Base-by-base conservation (phyloP, 2,888 invertebrate genomes). In the Pilophorus perplexus region DNA sequence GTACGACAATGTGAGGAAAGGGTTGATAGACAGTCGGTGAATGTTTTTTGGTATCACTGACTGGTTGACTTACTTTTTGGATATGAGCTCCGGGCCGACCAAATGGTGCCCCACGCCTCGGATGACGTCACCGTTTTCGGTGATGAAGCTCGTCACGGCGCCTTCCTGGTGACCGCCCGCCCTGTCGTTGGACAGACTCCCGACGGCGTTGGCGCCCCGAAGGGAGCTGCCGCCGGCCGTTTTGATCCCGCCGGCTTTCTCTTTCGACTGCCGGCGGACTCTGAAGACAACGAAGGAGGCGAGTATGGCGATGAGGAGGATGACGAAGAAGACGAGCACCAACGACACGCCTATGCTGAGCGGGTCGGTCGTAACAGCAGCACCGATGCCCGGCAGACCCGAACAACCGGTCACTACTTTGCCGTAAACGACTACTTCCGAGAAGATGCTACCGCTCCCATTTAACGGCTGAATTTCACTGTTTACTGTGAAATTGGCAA, bases 201-300 rank as follows among this genome's bases (percentile, higher is more conserved):
- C 67, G 10, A 68, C 60, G 3, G 60, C 81, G 0, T 87, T 85
- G 23, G 87, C 87, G 76, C 87, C 89, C 74, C 90, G 90, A n/a
- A 85, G 83, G 73, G 86, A 86, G n/a, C 72, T 72, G 16, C 71
- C 73, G 18, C 72, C 70, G 1, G 86, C 85, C 2, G 68, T 82
- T 84, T 68, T 65, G 48, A 50, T 68, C 10, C 46, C 66, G 0
- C 83, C 81, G 22, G 83, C 59, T 75, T 93, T 93, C 76, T 93
- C 92, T 77, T 90, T 89, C 76, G 87, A 90, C 76, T 93, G 90
- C 62, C 90, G 88, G 16, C 94, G 84, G 69, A 93, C 81, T 44
- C 93, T 85, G 77, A 94, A 94, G 40, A 94, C 90, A n/a, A 95
- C 84, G 75, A 95, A 95, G 52, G 93, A 93, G 18, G 90, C 89